Conservation (phyloP, 2,797 vertebrate genomes). For the Hypotaenidia philippensis region DNA sequence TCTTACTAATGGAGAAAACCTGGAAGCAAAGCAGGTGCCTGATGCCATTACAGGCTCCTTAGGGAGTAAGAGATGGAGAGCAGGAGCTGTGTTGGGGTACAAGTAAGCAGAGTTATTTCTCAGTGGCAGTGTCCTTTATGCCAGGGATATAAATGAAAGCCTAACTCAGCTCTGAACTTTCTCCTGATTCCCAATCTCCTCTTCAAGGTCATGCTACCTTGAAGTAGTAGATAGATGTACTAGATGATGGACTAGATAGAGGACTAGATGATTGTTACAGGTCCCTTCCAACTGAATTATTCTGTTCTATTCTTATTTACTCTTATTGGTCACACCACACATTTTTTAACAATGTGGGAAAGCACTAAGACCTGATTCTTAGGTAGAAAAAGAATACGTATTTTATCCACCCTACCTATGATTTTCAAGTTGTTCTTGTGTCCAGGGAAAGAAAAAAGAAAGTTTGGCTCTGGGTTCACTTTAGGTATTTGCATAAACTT, state of each 20-base stretch:
- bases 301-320: not conserved
- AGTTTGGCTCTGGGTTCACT: not conserved
- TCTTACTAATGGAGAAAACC: not conserved
- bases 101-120: not conserved
- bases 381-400: not conserved
- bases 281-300: not conserved
- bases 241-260: too few species aligned
- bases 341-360: not conserved
- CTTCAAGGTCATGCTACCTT: not conserved
- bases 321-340: accelerated
- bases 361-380: not conserved
- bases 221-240: too few species aligned
- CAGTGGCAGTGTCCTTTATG: not conserved
- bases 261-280: not conserved
- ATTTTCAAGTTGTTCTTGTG: not conserved
- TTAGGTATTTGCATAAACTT: not conserved
- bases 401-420: not conserved
- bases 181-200: not conserved
- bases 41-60: not conserved
- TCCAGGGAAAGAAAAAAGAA: not conserved
- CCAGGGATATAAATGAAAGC: not conserved
- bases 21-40: accelerated
- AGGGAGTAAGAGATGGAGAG: not conserved
- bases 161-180: not conserved
- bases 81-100: accelerated